Conservation (phyloP, 2,888 invertebrate species). For the Microdon myrmicae region DNA sequence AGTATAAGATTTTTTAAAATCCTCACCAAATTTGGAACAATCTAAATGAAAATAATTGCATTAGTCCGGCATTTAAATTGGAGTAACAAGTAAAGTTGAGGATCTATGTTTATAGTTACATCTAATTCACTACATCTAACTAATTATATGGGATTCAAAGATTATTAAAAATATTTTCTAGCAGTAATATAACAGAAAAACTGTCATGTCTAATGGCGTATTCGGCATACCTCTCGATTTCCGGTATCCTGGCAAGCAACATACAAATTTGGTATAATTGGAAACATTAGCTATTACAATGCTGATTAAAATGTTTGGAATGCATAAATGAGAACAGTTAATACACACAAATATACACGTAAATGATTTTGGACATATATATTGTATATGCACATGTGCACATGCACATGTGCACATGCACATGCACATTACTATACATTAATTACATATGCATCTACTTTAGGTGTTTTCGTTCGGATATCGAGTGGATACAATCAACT, state of each 20-base stretch:
- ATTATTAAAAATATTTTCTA: constrained; percentile 29
- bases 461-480: not conserved
- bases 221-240: constrained; percentile 74
- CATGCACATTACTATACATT: constrained; percentile 44
- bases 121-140: not conserved
- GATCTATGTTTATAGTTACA: not conserved
- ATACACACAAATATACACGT: constrained; percentile 44
- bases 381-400: not conserved
- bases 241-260: constrained; percentile 75
- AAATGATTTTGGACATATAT: not conserved
- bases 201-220: constrained; percentile 63
- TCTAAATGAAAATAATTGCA: constrained; percentile 70
- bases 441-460: constrained; percentile 40
- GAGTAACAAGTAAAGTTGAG: too few species aligned
- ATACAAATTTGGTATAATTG: constrained; percentile 61
- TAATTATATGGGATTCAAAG: not conserved
- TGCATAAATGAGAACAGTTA: constrained; percentile 52
- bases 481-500: constrained; percentile 12
- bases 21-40: constrained; percentile 97
- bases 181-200: constrained; percentile 57
- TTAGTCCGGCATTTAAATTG: constrained; percentile 7
- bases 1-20: constrained; percentile 98
- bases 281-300: constrained; percentile 46
- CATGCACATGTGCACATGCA: constrained; percentile 23
- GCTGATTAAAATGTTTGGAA: constrained; percentile 48